A percentile compares a stretch with the other conserved stretches of the same genome.
Conservation (phyloP, 2,888 invertebrate genomes). For the Callyntrura guangdongensis region DNA sequence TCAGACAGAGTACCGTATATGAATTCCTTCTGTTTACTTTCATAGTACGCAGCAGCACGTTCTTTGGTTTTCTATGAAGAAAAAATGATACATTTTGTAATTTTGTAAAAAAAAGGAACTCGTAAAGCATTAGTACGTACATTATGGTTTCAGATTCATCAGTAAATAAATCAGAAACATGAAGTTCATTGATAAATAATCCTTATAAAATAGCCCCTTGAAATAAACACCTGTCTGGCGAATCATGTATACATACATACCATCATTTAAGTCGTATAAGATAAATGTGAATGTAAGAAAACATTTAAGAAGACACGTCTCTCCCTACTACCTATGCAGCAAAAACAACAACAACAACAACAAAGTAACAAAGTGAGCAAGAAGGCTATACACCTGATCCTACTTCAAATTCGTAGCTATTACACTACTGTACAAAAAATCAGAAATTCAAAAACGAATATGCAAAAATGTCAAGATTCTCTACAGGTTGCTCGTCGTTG, state of each 20-base stretch:
- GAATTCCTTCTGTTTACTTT: no score
- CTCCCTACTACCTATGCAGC: background rate
- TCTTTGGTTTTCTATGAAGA: no score
- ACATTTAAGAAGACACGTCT: constrained; percentile 9
- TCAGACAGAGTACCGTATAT: no score
- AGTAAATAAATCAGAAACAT: constrained; percentile 10
- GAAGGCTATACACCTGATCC: constrained; percentile 2
- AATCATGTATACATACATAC: background rate
- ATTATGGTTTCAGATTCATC: background rate
- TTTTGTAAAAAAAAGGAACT: no score
- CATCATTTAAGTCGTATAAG: constrained; percentile 22
- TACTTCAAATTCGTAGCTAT: background rate
- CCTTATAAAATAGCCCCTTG: constrained; percentile 16
- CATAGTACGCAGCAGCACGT: no score
- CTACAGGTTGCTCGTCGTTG: constrained; percentile 11
- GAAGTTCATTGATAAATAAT: constrained; percentile 48
- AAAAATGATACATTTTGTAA: no score
- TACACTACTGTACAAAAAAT: background rate
- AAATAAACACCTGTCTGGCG: constrained; percentile 16
- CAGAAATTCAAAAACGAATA: constrained; percentile 35
- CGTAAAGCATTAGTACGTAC: no score
- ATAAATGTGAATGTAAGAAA: constrained; percentile 5
- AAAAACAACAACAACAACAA: constrained; percentile 34
- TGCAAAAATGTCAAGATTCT: constrained; percentile 59
- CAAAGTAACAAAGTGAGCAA: constrained; percentile 10